Conservation (phyloP, 2,113 vertebrate genomes). For the Onychorhynchus coronatus region DNA sequence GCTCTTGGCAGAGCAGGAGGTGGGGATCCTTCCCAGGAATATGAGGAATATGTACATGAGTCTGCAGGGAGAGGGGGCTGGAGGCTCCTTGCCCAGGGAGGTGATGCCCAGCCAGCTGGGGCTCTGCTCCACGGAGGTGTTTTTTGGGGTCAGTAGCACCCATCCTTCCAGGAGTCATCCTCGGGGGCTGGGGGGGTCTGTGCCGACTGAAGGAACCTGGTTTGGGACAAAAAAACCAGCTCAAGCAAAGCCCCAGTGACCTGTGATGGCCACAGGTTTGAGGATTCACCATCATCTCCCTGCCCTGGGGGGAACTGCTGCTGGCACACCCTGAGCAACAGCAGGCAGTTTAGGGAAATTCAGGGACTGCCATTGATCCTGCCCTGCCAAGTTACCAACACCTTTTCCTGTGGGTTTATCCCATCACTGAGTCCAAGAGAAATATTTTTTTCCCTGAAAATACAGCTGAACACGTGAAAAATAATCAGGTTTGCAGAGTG, state of each 20-base stretch:
- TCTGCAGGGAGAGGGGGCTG: not conserved
- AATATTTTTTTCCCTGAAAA: not conserved
- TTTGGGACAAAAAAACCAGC: not conserved
- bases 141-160: slow-evolving; percentile 80
- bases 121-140: not conserved
- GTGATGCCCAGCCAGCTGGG: slow-evolving; percentile 73
- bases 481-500: not conserved
- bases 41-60: not conserved
- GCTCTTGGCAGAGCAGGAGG: not conserved
- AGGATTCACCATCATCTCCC: not conserved
- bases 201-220: slow-evolving; percentile 79
- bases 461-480: not conserved
- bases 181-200: slow-evolving; percentile 70
- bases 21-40: not conserved
- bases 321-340: not conserved
- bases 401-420: not conserved
- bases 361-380: not conserved
- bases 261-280: rapidly evolving
- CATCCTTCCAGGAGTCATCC: slow-evolving; percentile 89
- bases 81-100: not conserved
- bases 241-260: rapidly evolving
- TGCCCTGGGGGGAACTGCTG: not conserved
- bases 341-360: not conserved
- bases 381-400: not conserved
- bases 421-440: not conserved